phyloP scores from a whole-genome alignment of 2,797 vertebrate species.

The Lepidocolaptes lacrymiger region DNA sequence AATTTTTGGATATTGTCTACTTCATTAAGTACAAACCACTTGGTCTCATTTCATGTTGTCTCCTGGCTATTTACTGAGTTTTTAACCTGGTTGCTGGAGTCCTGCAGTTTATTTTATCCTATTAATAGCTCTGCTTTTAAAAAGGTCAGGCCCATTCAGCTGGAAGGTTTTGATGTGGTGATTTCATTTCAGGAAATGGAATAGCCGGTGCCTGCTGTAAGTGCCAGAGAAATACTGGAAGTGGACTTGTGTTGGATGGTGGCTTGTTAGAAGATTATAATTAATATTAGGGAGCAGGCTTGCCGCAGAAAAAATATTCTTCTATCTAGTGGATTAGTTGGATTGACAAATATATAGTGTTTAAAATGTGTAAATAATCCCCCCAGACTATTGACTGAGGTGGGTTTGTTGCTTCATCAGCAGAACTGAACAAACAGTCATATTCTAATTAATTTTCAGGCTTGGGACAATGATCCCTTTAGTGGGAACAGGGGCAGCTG shows the following conservation, averaged over 20 bases:
- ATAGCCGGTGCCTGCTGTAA: background rate
- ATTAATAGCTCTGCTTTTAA: constrained; percentile 13
- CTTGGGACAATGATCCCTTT: background rate
- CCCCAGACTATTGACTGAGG: background rate
- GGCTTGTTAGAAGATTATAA: background rate
- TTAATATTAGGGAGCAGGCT: background rate
- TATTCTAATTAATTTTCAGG: background rate
- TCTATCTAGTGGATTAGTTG: background rate
- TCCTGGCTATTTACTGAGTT: background rate
- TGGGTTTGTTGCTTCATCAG: background rate
- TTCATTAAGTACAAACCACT: background rate
- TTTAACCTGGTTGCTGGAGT: background rate
- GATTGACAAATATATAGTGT: background rate
- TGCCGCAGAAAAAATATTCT: background rate
- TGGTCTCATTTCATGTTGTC: background rate
- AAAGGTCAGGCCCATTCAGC: background rate
- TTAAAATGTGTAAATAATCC: background rate
- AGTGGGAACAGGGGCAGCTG: background rate
- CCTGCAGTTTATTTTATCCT: constrained; percentile 16
- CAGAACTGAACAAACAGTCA: background rate
- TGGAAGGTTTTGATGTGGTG: background rate
- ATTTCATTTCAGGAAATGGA: background rate
- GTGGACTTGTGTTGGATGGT: background rate
- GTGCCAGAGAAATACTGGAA: background rate
- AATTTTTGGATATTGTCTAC: background rate